Evolutionary conservation across 2,797 vertebrate genomes (phyloP), one percentile per base, ranked within the genome.

Genomic region (Halcyon badia): DNA sequence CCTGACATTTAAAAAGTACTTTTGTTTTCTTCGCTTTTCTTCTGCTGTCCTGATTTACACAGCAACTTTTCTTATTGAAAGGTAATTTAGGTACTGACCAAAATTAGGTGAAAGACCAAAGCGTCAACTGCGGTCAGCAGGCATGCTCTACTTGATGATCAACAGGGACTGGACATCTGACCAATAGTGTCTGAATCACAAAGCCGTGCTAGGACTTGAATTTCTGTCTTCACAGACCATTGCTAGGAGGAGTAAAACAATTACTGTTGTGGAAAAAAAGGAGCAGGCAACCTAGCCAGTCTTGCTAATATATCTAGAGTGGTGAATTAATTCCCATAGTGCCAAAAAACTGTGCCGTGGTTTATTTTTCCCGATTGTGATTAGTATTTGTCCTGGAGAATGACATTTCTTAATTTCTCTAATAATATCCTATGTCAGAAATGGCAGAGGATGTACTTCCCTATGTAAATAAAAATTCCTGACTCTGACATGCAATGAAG

Each of bases 311-410:
- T 33, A 73, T 28, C 15, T 69, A 16, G 22, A 48, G 33, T 42
- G 26, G 24, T 80, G 72, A 83, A 78, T 79, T 88, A 80, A 65
- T 93, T 92, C 20, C 31, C 3, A 0, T 51, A 41, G 58, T 88
- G 16, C 11, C 66, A 48, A 86, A 76, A 78, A 94, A 14, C 39
- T 76, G 24, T 52, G 28, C 24, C 39, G 17, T 83, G 65, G 28
- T 70, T 66, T 66, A 41, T 28, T 71, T 75, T 75, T 77, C 17
- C 61, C 61, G 14, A 41, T 68, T 12, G 1, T 75, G 48, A 57
- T 78, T 78, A 77, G 20, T 56, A n/a, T 96, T 95, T 94, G 62
- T 90, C 80, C 41, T 66, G 65, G 46, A 81, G 61, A 91, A 84
- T 60, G 51, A 49, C 66, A 71, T 70, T 60, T 93, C 65, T 82